Evolutionary conservation across 2,113 vertebrate species (phyloP).

Genomic region (Garra rufa): DNA sequence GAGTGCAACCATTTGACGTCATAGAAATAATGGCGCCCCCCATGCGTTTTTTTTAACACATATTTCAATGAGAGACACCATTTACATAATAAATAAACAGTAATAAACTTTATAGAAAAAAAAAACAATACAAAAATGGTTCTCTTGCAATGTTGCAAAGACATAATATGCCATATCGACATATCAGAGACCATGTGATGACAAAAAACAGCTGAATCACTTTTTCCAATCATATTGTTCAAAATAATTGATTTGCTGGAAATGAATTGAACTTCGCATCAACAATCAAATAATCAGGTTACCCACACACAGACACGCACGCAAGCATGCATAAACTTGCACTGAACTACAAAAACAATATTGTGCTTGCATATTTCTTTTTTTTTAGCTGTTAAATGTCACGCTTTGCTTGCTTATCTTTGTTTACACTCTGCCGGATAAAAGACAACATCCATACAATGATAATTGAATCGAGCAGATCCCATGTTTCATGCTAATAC

Average conservation of each 20-base stretch:
- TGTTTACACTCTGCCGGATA: slow-evolving; percentile 38
- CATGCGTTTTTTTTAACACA: too few relatives aligned
- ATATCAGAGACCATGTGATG: background rate
- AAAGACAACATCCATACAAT: slow-evolving; percentile 40
- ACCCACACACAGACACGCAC: background rate
- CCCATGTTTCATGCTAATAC: slow-evolving; percentile 44
- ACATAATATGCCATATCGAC: background rate
- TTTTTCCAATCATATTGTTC: background rate
- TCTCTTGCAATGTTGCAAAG: background rate
- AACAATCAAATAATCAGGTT: background rate
- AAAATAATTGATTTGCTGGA: background rate
- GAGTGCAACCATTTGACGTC: too few relatives aligned
- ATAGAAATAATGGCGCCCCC: too few relatives aligned
- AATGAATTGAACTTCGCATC: background rate
- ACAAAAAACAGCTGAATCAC: background rate
- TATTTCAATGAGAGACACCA: too few relatives aligned
- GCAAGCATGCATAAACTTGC: background rate
- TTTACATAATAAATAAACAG: too few relatives aligned
- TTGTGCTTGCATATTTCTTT: background rate
- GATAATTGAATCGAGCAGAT: slow-evolving; percentile 44
- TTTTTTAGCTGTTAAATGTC: slow-evolving; percentile 33
- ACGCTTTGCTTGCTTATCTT: slow-evolving; percentile 34
- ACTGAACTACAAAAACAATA: background rate
- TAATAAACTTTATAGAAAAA: background rate
- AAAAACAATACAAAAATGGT: background rate